Conservation (phyloP, 2,888 invertebrate species). For the Aelia acuminata region DNA sequence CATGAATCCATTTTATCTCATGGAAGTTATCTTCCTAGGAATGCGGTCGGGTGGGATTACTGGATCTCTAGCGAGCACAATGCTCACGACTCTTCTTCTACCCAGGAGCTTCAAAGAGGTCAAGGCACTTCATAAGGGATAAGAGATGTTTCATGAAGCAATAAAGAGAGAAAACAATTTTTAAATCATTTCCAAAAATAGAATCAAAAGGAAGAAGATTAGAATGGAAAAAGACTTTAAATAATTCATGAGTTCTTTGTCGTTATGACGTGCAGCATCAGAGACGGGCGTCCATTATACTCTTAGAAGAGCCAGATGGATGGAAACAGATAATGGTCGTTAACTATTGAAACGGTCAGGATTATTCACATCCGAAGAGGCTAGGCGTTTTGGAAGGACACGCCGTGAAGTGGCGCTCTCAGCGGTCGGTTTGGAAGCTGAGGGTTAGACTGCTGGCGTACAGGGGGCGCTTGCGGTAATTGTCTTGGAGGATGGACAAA, state of each 20-base stretch:
- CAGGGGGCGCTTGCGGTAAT: background rate
- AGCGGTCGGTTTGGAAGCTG: background rate
- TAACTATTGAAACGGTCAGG: background rate
- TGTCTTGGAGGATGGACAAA: background rate
- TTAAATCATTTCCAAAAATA: background rate
- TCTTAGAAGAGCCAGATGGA: background rate
- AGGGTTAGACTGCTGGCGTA: background rate
- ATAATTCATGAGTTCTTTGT: background rate
- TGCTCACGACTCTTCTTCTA: background rate
- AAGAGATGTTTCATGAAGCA: background rate
- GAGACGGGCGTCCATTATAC: background rate
- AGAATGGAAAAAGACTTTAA: background rate
- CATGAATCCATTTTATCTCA: conserved; percentile 1
- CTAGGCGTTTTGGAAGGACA: background rate
- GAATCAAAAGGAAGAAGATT: background rate
- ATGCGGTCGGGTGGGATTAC: conserved; percentile 18
- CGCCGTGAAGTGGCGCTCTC: conserved; percentile 10
- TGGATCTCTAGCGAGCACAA: background rate
- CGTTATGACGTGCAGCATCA: background rate
- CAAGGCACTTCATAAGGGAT: too few species aligned
- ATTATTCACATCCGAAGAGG: background rate
- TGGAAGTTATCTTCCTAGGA: conserved; percentile 22
- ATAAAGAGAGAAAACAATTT: background rate
- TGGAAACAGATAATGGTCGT: background rate
- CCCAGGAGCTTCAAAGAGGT: background rate